A percentile compares a stretch with the other conserved stretches of the same genome.
Conservation (phyloP, 2,113 vertebrate genomes). For the Petromus typicus region DNA sequence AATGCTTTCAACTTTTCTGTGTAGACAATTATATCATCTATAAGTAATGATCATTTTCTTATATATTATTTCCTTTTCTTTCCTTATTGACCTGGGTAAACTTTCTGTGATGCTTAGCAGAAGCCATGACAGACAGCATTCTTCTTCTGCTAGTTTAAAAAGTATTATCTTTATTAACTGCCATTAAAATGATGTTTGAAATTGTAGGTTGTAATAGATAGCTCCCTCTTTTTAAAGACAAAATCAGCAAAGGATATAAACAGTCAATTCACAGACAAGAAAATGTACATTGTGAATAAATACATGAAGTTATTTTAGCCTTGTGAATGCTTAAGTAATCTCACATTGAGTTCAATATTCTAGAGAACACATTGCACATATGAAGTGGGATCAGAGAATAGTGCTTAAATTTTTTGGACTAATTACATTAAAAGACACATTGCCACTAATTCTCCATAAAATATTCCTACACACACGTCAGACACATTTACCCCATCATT, state of each 20-base stretch:
- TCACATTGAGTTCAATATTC: background rate
- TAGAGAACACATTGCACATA: background rate
- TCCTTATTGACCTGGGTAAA: background rate
- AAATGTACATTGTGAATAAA: conserved; percentile 29
- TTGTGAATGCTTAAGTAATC: background rate
- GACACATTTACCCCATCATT: background rate
- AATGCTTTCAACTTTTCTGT: conserved; percentile 10
- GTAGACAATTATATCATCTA: background rate
- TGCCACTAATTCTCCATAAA: background rate
- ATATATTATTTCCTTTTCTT: background rate
- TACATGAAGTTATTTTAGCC: background rate
- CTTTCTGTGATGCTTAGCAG: background rate
- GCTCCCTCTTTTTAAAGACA: background rate
- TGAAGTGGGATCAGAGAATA: background rate
- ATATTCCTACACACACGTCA: background rate
- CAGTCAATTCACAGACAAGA: background rate
- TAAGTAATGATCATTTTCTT: background rate
- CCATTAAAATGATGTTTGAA: conserved; percentile 36
- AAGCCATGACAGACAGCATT: background rate
- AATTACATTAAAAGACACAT: background rate
- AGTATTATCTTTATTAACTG: too few relatives aligned
- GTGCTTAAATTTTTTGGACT: background rate
- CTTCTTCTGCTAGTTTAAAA: background rate
- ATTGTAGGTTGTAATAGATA: background rate
- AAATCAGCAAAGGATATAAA: background rate